Percentiles rank a stretch among this genome's conserved stretches.
Evolutionary conservation across 2,888 invertebrate species (phyloP).

Genomic region (Campoletis raptor): DNA sequence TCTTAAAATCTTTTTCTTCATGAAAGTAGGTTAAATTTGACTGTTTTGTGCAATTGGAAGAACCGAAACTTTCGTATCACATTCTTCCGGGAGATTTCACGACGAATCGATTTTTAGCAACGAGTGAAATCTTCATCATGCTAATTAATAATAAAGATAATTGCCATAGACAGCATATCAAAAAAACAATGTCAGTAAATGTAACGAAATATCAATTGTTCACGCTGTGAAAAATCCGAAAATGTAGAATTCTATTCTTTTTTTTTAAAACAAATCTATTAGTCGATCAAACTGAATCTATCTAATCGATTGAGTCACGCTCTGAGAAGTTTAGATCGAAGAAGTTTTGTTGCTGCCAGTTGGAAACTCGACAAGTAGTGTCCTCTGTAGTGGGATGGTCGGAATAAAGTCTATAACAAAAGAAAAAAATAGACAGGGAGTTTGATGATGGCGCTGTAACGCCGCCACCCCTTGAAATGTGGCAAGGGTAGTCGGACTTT

Average conservation of each 20-base stretch:
- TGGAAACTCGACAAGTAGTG: constrained; percentile 27
- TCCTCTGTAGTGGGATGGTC: constrained; percentile 46
- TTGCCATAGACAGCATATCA: background rate
- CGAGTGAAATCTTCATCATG: background rate
- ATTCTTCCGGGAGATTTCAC: background rate
- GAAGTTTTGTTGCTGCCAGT: background rate
- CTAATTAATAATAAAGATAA: background rate
- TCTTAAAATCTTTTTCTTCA: background rate
- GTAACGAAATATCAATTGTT: too few species aligned
- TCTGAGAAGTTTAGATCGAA: background rate
- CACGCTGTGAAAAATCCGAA: too few species aligned
- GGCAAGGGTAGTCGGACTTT: constrained; percentile 35
- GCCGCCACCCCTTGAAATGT: constrained; percentile 45
- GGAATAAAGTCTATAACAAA: background rate
- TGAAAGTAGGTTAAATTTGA: background rate
- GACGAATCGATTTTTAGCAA: too few species aligned
- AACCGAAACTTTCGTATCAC: background rate
- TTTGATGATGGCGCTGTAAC: constrained; percentile 45
- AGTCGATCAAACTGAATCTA: background rate
- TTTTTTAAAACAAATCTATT: background rate
- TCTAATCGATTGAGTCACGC: background rate
- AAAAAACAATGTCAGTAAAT: background rate
- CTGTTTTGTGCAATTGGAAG: background rate
- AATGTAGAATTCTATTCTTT: too few species aligned
- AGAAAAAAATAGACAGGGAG: constrained; percentile 11